Evolutionary conservation across 1,140 invertebrate genomes (phyloP).

Genomic region (Platyscapa corneri): DNA sequence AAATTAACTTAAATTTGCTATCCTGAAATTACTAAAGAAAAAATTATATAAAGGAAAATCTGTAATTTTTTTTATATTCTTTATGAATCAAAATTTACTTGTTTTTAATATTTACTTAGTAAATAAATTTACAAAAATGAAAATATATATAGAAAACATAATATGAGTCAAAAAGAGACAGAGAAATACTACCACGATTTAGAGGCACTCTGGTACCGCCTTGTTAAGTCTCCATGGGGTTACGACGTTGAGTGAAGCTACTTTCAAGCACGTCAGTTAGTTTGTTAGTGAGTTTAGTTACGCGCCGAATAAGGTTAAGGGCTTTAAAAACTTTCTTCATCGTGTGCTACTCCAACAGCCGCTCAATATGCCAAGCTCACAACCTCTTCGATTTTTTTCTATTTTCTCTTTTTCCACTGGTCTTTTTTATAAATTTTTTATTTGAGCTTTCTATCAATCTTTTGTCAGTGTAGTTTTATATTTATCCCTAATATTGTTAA

Average conservation of each 20-base stretch:
- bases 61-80: too few species aligned
- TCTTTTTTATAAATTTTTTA: slow-evolving; percentile 9
- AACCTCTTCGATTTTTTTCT: slow-evolving; percentile 23
- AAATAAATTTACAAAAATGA: too few species aligned
- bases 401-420: slow-evolving; percentile 22
- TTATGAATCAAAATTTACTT: too few species aligned
- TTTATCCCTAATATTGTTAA: too few species aligned
- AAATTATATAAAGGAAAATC: too few species aligned
- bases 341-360: slow-evolving; percentile 54
- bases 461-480: too few species aligned
- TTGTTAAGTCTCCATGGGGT: slow-evolving; percentile 62
- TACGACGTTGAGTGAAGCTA: slow-evolving; percentile 54
- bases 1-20: too few species aligned
- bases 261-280: slow-evolving; percentile 65
- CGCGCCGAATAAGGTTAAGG: slow-evolving; percentile 65
- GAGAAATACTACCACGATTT: slow-evolving; percentile 33
- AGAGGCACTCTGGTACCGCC: slow-evolving; percentile 49
- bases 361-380: neutral
- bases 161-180: neutral
- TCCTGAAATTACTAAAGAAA: too few species aligned
- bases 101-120: too few species aligned
- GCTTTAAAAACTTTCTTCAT: slow-evolving; percentile 66
- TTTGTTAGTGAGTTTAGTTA: slow-evolving; percentile 66
- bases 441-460: neutral
- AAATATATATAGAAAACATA: neutral